Percentiles rank a stretch among this genome's conserved stretches.
Conservation (phyloP, 2,797 vertebrate species). For the Crypturellus tataupa region DNA sequence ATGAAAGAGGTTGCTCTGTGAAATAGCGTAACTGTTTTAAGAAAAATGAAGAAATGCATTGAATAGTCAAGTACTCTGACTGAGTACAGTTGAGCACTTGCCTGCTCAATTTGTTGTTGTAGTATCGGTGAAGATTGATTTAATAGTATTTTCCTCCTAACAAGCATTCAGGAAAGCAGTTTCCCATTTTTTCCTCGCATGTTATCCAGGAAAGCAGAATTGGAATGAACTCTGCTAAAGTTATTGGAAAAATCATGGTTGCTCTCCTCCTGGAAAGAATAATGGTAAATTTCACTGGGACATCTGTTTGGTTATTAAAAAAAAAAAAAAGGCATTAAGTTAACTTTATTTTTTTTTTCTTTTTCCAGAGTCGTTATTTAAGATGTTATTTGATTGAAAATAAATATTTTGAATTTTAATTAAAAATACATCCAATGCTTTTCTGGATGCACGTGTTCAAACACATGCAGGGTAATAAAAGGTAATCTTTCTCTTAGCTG, state of each 20-base stretch:
- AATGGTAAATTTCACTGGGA: constrained; percentile 53
- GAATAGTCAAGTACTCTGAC: neutral
- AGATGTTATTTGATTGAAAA: constrained; percentile 10
- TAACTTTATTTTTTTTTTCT: neutral
- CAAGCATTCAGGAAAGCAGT: neutral
- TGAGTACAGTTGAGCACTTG: neutral
- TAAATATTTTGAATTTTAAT: constrained; percentile 4
- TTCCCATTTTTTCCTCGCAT: constrained; percentile 55
- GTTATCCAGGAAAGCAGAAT: constrained; percentile 52
- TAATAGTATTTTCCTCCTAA: constrained; percentile 38
- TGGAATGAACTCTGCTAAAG: constrained; percentile 35
- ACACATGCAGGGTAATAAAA: neutral
- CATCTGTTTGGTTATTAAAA: constrained; percentile 6
- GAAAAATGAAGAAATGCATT: neutral
- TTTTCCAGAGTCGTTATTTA: neutral
- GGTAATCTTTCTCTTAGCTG: neutral
- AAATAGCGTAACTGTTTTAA: neutral
- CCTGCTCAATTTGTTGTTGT: neutral
- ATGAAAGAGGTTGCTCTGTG: neutral
- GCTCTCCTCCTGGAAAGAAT: constrained; percentile 52
- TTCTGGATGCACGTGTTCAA: neutral
- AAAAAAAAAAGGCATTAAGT: neutral
- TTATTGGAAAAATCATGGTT: constrained; percentile 54
- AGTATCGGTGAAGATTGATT: neutral
- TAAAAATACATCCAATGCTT: neutral